A percentile compares a stretch with the other conserved stretches of the same genome.
Evolutionary conservation across 2,113 vertebrate genomes (phyloP).

Genomic region (Heterotis niloticus): DNA sequence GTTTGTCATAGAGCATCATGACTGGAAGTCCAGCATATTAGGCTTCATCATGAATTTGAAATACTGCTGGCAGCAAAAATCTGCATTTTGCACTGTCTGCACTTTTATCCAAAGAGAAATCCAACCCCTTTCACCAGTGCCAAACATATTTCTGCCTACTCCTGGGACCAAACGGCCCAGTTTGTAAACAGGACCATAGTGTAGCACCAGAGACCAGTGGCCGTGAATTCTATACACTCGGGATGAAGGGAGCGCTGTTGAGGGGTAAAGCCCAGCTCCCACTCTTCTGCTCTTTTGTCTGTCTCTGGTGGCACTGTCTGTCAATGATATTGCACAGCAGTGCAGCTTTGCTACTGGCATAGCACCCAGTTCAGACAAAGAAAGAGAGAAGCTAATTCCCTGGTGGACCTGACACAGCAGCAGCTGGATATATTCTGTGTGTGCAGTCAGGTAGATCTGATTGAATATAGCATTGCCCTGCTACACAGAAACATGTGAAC

Average conservation of each 20-base stretch:
- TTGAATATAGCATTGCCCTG: slow-evolving; percentile 18
- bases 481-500: slow-evolving; percentile 33
- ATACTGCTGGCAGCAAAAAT: neutral
- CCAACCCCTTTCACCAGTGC: neutral
- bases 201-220: neutral
- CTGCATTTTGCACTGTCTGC: neutral
- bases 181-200: neutral
- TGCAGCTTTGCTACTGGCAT: slow-evolving; percentile 46
- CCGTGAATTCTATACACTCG: neutral
- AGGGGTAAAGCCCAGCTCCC: neutral
- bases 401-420: slow-evolving; percentile 42
- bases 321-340: slow-evolving; percentile 48
- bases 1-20: too few species aligned
- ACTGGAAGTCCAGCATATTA: too few species aligned
- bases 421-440: slow-evolving; percentile 40
- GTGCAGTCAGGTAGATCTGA: slow-evolving; percentile 1
- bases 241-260: neutral
- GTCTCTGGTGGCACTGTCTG: slow-evolving; percentile 47
- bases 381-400: slow-evolving; percentile 48
- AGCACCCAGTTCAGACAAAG: slow-evolving; percentile 38
- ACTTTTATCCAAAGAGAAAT: too few species aligned
- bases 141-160: neutral
- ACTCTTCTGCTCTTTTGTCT: neutral
- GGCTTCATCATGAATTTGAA: neutral
- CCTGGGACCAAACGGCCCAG: too few species aligned